Conservation (phyloP, 1,140 invertebrate genomes). For the Hyphantria cunea region DNA sequence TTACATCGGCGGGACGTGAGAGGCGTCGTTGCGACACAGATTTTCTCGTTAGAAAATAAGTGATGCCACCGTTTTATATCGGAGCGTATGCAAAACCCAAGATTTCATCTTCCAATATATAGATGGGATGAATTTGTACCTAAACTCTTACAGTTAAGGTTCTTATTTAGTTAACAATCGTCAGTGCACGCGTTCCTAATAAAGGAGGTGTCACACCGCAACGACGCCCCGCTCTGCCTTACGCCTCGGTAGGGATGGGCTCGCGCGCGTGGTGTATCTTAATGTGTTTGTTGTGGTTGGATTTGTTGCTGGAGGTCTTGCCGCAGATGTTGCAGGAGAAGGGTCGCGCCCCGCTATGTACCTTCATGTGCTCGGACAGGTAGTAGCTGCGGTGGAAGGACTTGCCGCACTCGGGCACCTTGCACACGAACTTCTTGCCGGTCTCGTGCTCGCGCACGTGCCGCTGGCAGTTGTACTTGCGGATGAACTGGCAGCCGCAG, state of each 20-base stretch:
- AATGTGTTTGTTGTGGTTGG: constrained; percentile 94
- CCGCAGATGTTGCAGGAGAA: constrained; percentile 93
- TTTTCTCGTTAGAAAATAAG: background rate
- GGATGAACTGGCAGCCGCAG: constrained; percentile 96
- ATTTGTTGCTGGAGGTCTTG: constrained; percentile 92
- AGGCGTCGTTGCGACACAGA: background rate
- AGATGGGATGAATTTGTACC: too few relatives aligned
- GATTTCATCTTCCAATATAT: too few relatives aligned
- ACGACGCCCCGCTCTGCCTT: too few relatives aligned
- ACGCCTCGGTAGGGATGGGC: constrained; percentile 91
- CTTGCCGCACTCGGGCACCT: constrained; percentile 90
- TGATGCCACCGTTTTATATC: too few relatives aligned
- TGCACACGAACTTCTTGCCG: constrained; percentile 93
- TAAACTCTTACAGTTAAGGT: too few relatives aligned
- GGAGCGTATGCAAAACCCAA: too few relatives aligned
- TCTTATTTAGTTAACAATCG: too few relatives aligned
- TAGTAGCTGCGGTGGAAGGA: constrained; percentile 94
- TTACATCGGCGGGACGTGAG: constrained; percentile 45
- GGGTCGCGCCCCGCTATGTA: constrained; percentile 92
- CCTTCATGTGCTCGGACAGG: constrained; percentile 92
- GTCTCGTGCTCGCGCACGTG: constrained; percentile 95
- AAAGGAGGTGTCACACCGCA: too few relatives aligned
- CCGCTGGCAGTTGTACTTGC: constrained; percentile 95
- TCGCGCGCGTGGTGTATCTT: constrained; percentile 94
- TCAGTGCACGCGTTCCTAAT: too few relatives aligned